phyloP scores from a whole-genome alignment of 64 coral and sea anemone genomes.

The Actinia equina region DNA sequence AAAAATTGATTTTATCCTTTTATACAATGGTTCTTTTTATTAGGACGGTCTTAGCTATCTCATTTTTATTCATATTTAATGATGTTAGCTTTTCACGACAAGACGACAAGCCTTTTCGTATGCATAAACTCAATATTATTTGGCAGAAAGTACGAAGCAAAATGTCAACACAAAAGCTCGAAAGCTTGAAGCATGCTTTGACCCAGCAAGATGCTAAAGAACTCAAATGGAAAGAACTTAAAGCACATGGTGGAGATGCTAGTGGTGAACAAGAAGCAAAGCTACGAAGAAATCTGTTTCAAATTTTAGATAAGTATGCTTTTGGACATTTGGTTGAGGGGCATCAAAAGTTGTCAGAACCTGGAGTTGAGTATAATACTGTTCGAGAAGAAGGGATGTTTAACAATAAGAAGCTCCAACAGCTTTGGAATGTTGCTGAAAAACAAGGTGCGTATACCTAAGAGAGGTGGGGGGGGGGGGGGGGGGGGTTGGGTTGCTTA shows the following conservation, averaged over 20 bases:
- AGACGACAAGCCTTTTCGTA: conserved; percentile 61
- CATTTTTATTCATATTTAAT: neutral
- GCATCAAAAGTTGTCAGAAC: neutral
- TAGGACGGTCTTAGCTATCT: neutral
- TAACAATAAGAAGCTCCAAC: conserved; percentile 26
- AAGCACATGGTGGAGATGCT: conserved; percentile 59
- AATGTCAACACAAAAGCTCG: conserved; percentile 71
- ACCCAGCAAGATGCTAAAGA: conserved; percentile 61
- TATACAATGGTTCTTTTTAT: neutral
- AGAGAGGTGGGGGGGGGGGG: too few relatives aligned
- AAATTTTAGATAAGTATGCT: conserved; percentile 58
- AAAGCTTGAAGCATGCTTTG: conserved; percentile 38
- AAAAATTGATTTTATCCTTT: neutral
- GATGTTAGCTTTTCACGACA: neutral
- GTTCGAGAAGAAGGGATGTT: conserved; percentile 36
- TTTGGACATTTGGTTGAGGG: conserved; percentile 31
- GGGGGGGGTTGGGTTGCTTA: too few relatives aligned
- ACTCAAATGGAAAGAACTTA: conserved; percentile 74
- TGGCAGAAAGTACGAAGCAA: conserved; percentile 83
- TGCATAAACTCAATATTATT: conserved; percentile 71
- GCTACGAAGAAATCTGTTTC: conserved; percentile 46
- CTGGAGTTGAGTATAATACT: conserved; percentile 8
- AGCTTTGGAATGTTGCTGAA: conserved; percentile 32
- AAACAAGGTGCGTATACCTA: conserved; percentile 32
- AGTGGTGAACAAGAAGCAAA: conserved; percentile 56